These are phyloP conservation scores for Oxytorus armatus DNA, from an alignment of 2,888 invertebrate genomes.

Conservation along the genomic window DNA sequence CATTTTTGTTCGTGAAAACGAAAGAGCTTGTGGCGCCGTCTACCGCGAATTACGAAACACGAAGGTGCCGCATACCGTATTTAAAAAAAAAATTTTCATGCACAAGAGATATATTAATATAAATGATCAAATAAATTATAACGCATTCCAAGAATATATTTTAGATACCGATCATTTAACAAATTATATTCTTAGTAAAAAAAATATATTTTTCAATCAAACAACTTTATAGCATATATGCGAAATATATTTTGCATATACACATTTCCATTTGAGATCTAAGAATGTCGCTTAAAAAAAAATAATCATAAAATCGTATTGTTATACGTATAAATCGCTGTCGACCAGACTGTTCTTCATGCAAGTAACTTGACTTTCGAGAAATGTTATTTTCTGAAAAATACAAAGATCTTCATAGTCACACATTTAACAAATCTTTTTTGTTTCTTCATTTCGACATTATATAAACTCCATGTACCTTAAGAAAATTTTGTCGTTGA, in stretches of 20 bases:
- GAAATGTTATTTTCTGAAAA: constrained; percentile 72
- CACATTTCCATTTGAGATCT: neutral
- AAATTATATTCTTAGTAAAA: neutral
- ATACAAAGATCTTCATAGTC: neutral
- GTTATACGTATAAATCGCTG: constrained; percentile 54
- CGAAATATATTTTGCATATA: no score
- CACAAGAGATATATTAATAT: no score
- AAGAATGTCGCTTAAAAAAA: neutral
- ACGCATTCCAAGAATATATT: no score
- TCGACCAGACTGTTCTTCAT: constrained; percentile 64
- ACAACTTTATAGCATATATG: no score
- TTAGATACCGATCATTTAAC: no score
- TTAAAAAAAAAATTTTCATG: no score
- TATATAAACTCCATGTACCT: constrained; percentile 69
- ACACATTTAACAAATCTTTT: no score
- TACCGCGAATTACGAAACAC: neutral
- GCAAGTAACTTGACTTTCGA: constrained; percentile 71
- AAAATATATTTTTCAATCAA: no score
- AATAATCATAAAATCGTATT: constrained; percentile 30
- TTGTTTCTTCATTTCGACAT: neutral
- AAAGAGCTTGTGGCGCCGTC: neutral
- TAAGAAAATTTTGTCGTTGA: constrained; percentile 74
- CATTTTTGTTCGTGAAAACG: no score
- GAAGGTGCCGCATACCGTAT: no score
- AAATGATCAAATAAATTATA: no score